Percentiles rank a stretch among this genome's conserved stretches.
Evolutionary conservation across 2,888 invertebrate species (phyloP).

Genomic region (Lithophane ornitopus): DNA sequence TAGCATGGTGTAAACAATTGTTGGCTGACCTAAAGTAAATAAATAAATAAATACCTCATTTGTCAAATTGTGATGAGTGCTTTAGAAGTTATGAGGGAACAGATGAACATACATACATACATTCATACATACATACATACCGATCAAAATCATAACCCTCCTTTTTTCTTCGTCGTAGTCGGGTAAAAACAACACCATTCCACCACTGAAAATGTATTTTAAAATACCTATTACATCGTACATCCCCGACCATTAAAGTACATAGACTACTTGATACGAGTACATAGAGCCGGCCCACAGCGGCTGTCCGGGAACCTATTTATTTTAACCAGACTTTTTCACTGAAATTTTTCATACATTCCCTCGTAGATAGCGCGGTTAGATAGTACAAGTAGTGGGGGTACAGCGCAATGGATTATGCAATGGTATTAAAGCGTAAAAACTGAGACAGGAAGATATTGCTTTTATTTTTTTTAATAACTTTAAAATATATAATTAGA

Average conservation of each 20-base stretch:
- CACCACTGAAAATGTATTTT: constrained; percentile 42
- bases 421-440: constrained; percentile 34
- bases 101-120: too few species aligned
- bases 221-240: constrained; percentile 46
- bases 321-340: constrained; percentile 68
- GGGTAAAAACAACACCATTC: constrained; percentile 15
- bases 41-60: too few species aligned
- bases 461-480: too few species aligned
- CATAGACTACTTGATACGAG: constrained; percentile 44
- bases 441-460: background rate
- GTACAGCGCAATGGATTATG: constrained; percentile 45
- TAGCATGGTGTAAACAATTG: too few species aligned
- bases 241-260: constrained; percentile 37
- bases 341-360: constrained; percentile 59
- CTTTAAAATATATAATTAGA: background rate
- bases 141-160: too few species aligned
- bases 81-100: too few species aligned
- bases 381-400: constrained; percentile 31
- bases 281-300: constrained; percentile 50
- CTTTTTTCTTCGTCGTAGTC: too few species aligned
- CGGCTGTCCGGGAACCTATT: constrained; percentile 63
- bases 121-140: too few species aligned
- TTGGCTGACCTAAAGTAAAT: too few species aligned
- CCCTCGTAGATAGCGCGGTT: constrained; percentile 45
- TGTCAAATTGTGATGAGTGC: too few species aligned